Percentiles rank a stretch among this genome's conserved stretches.
Evolutionary conservation across 2,797 vertebrate genomes (phyloP).

Genomic region (Euphonia xanthogaster): DNA sequence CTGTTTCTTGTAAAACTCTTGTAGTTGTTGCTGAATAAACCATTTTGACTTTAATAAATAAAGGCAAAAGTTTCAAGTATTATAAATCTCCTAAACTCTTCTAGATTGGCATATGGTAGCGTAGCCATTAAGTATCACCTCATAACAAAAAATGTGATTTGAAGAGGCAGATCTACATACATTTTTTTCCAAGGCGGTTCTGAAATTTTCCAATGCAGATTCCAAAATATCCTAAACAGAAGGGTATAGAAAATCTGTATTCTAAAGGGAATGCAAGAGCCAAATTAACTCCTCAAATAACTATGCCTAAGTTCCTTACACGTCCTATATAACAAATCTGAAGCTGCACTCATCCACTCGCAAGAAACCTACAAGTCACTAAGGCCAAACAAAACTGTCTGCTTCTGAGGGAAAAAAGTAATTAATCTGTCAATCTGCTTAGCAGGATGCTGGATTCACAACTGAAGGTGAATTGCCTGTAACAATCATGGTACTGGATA

Average conservation of each 20-base stretch:
- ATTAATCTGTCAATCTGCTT: slow-evolving; percentile 59
- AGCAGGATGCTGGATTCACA: slow-evolving; percentile 45
- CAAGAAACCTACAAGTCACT: slow-evolving; percentile 45
- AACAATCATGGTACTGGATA: slow-evolving; percentile 22
- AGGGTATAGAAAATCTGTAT: slow-evolving; percentile 65
- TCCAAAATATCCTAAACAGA: slow-evolving; percentile 72
- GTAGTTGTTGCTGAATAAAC: slow-evolving; percentile 98
- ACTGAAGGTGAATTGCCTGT: slow-evolving; percentile 47
- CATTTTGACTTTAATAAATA: slow-evolving; percentile 88
- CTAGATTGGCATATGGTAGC: slow-evolving; percentile 76
- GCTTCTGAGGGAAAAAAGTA: slow-evolving; percentile 45
- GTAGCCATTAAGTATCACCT: slow-evolving; percentile 69
- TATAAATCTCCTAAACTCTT: slow-evolving; percentile 81
- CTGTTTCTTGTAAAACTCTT: slow-evolving; percentile 99
- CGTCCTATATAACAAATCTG: slow-evolving; percentile 32
- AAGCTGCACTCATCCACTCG: slow-evolving; percentile 29
- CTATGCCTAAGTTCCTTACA: slow-evolving; percentile 22
- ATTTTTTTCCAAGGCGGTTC: slow-evolving; percentile 64
- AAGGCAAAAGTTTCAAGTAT: slow-evolving; percentile 83
- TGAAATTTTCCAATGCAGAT: slow-evolving; percentile 73
- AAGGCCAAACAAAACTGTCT: slow-evolving; percentile 46
- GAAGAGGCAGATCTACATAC: slow-evolving; percentile 68
- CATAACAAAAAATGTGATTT: slow-evolving; percentile 64
- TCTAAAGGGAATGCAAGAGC: slow-evolving; percentile 57
- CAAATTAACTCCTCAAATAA: slow-evolving; percentile 60